Base-by-base conservation (phyloP, 2,797 vertebrate genomes). In the Percopsis omiscomaycus region DNA sequence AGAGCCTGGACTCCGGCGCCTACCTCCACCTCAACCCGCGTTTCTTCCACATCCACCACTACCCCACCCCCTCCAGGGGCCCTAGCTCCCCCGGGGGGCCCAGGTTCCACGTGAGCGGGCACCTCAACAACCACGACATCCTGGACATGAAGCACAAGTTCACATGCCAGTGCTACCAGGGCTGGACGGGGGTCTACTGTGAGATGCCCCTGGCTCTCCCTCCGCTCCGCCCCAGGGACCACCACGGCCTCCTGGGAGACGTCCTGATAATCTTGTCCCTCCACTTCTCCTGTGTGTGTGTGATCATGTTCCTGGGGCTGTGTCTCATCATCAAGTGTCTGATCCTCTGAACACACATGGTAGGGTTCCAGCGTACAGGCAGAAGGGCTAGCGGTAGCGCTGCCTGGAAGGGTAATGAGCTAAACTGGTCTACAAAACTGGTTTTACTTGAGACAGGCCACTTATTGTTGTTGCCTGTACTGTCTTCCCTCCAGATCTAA, bases 131-230 rank as follows among this genome's bases (percentile, higher is more conserved):
- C 63, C 84, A 90, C 0, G 92, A 90, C 59, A 78, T 92, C 56
- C 75, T 91, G 64, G 84, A 87, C 59, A 94, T 95, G 95, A 95
- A 92, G 81, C 90, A 94, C 32, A 94, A 89, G 65, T 96, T 97
- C 81, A 83, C 84, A 64, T 98, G 95, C 62, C 95, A 95, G 82
- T 98, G 95, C 82, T 98, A 94, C 76, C 90, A 92, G 37, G 93
- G 95, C 42, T 97, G 96, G 96, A 90, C 88, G 0, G 96, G 96
- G 2, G 77, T 94, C 47, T 94, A 92, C 85, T 97, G 96, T 47
- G 93, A 94, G 80, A 66, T 92, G 54, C 94, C 94, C n/a, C 87
- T 91, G 68, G 64, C 55, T 13, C 56, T 47, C 30, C 67, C 65
- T 0, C 56, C 61, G 14, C 74, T 76, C 22, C 71, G 30, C 2